Base-by-base conservation (phyloP, 30 jellyfish, hydroid and myxozoan species). In the Aurelia sp. region DNA sequence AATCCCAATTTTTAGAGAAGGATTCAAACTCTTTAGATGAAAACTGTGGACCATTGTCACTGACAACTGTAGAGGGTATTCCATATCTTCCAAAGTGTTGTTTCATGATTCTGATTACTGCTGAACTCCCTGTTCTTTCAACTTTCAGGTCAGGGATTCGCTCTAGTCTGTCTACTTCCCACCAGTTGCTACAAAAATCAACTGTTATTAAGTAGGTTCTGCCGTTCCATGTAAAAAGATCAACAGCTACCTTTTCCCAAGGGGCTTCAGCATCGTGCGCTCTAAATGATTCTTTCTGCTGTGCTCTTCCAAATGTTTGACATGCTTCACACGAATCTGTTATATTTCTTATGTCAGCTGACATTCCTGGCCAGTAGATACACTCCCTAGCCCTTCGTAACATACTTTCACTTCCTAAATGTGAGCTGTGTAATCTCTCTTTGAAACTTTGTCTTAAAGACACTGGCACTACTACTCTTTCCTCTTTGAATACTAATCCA, bases 111-210 rank as follows among this genome's bases (percentile, higher is more conserved):
- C 76, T 58, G 62, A 76, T 57, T 21, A 57, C 87, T 59, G 87
- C 77, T 76, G 27, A 57, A 57, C 76, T 62, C 55, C 76, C 78
- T 57, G 87, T 76, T 40, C 66, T 76, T 55, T 58, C 76, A 44
- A 73, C 84, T 53, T n/a, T 73, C 71, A 35, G 84, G 65, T 37
- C 69, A 73, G 84, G 84, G n/a, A 73, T 73, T 19, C 84, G 52
- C 51, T 73, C 84, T 19, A 53, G 87, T 62, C 87, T 19, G 74
- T 76, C 76, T 20, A 40, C 78, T 76, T 76, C 87, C 78, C 76
- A 76, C 76, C 75, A 76, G 65, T 76, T 76, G 78, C 87, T 76
- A 60, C n/a, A n/a, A 62, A 58, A 76, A 62, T 62, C 75, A 58
- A 76, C 78, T 57, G 87, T 76, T 20, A 76, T 33, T 5, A 76